These are phyloP conservation scores for Suillia variegata DNA, from an alignment of 2,888 invertebrate genomes.

Conservation along the genomic window DNA sequence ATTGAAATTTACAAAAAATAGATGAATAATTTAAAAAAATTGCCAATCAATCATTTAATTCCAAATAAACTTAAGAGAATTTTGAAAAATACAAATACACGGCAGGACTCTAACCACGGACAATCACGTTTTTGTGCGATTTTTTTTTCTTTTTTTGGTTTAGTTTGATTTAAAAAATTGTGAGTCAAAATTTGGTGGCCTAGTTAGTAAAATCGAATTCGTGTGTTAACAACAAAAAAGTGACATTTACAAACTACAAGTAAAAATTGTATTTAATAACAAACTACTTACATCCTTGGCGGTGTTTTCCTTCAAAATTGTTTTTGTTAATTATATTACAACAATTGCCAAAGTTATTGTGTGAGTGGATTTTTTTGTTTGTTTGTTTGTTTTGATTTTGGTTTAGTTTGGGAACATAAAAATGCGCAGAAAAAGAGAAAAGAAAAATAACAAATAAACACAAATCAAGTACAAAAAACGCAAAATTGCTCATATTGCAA, in stretches of 20 bases:
- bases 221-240: background rate
- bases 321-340: slow-evolving; percentile 30
- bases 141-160: no score
- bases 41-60: no score
- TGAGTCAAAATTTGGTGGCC: no score
- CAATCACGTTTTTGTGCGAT: background rate
- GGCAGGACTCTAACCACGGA: background rate
- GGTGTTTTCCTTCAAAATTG: slow-evolving; percentile 50
- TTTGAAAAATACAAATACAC: no score
- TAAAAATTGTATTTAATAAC: slow-evolving; percentile 14
- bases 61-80: no score
- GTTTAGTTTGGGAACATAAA: slow-evolving; percentile 22
- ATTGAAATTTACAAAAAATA: no score
- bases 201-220: no score
- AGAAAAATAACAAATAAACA: slow-evolving; percentile 12
- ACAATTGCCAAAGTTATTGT: slow-evolving; percentile 33
- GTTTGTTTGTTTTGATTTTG: slow-evolving; percentile 12
- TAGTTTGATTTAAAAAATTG: no score
- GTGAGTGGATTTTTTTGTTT: no score
- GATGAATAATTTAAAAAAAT: no score
- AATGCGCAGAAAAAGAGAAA: slow-evolving; percentile 13
- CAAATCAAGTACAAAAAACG: background rate
- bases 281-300: slow-evolving; percentile 59
- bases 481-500: background rate
- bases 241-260: background rate